phyloP scores from a whole-genome alignment of 2,888 invertebrate species.

The Drosophila aldrichi region DNA sequence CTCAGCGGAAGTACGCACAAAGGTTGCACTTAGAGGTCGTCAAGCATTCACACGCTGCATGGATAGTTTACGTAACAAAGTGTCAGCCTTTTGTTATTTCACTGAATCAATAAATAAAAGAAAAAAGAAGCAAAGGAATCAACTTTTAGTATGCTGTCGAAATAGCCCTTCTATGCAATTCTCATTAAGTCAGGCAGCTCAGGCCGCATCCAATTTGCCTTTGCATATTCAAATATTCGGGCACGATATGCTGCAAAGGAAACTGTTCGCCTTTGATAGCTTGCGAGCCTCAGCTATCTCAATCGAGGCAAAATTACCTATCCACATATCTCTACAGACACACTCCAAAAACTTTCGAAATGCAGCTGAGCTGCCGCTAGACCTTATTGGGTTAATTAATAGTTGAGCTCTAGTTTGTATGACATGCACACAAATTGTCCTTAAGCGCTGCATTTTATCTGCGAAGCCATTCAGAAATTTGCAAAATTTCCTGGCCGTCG shows the following conservation, averaged over 20 bases:
- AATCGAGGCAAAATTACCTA: too few species aligned
- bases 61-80: constrained; percentile 5
- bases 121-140: too few species aligned
- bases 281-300: not conserved
- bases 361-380: not conserved
- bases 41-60: constrained; percentile 10
- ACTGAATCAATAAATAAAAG: not conserved
- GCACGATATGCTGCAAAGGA: too few species aligned
- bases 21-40: constrained; percentile 57
- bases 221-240: not conserved
- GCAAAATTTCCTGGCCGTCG: constrained; percentile 32
- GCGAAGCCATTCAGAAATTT: constrained; percentile 36
- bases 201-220: not conserved
- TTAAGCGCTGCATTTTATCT: constrained; percentile 29
- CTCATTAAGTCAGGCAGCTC: not conserved
- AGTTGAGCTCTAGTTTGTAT: constrained; percentile 16
- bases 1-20: constrained; percentile 64
- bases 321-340: too few species aligned
- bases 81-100: not conserved
- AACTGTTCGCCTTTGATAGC: too few species aligned
- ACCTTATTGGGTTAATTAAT: constrained; percentile 51
- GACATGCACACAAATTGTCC: constrained; percentile 34
- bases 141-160: not conserved
- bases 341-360: not conserved
- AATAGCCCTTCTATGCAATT: not conserved